These are phyloP conservation scores for Dolichoris vasculosae DNA, from an alignment of 1,140 invertebrate species.

Conservation along the genomic window DNA sequence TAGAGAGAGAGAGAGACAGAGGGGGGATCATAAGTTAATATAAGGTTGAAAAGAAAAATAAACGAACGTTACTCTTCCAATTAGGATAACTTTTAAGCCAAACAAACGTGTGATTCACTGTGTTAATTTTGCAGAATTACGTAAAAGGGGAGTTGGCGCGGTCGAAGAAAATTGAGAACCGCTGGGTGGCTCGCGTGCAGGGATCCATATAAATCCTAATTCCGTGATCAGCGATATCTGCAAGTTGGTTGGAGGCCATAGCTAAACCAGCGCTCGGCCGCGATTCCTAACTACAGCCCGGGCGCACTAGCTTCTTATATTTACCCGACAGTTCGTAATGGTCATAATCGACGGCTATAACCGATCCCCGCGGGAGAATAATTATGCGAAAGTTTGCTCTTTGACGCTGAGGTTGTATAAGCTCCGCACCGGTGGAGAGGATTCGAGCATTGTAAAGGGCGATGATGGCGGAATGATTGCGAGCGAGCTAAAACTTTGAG, in stretches of 20 bases:
- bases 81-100: neutral
- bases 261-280: slow-evolving; percentile 39
- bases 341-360: slow-evolving; percentile 70
- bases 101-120: neutral
- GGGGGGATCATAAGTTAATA: neutral
- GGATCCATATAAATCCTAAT: slow-evolving; percentile 72
- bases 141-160: slow-evolving; percentile 2
- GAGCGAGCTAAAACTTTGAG: slow-evolving; percentile 45
- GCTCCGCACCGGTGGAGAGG: neutral
- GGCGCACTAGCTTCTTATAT: slow-evolving; percentile 67
- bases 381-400: slow-evolving; percentile 65
- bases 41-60: neutral
- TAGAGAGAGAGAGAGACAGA: neutral
- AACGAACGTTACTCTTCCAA: neutral
- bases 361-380: slow-evolving; percentile 66
- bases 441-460: neutral
- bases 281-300: slow-evolving; percentile 17
- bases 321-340: slow-evolving; percentile 69
- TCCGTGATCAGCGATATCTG: slow-evolving; percentile 68
- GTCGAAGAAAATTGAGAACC: slow-evolving; percentile 58
- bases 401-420: slow-evolving; percentile 44
- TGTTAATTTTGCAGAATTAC: slow-evolving; percentile 26
- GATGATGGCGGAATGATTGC: slow-evolving; percentile 38
- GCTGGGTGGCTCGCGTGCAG: slow-evolving; percentile 66
- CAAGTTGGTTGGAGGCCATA: slow-evolving; percentile 70